Evolutionary conservation across 2,797 vertebrate genomes (phyloP), one percentile per base, ranked within the genome.

Genomic region (Girardinus metallicus): DNA sequence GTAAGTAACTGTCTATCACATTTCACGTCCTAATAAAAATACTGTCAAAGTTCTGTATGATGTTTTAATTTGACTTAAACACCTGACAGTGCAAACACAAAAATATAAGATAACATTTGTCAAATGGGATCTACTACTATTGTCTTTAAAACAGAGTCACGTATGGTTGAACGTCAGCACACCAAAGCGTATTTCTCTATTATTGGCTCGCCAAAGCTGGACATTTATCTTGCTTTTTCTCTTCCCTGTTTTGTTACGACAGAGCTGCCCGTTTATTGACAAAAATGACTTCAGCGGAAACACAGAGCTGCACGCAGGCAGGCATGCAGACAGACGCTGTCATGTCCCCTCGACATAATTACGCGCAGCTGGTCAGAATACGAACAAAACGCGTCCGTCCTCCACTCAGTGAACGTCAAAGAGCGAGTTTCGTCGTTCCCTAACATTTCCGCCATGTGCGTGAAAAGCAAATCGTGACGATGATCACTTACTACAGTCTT

Each of bases 401-500:
- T 3, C 2, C 36, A 4, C 53, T 36, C 51, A 4, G 21, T 60
- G 47, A 9, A 39, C 3, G 31, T 43, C 43, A 2, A 72, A 0
- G 6, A 23, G 9, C 1, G 15, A 1, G 13, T 34, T 2, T 16
- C 0, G 13, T 2, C 12, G 41, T 18, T 23, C 36, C n/a, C 12
- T 12, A 26, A 70, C 5, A 26, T 70, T 41, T 43, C 6, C 64
- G 34, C 11, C 34, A 1, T 7, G 62, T 49, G 31, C 53, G 1
- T 34, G 44, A 1, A 8, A 29, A 21, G 66, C 44, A 49, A 74
- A 80, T 23, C 9, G 62, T 26, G 1, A 44, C 74, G 36, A 15
- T 5, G 43, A 60, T 3, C 72, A 91, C 92, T 92, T 92, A 91
- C 89, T 44, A 49, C 79, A n/a, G 26, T 29, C 26, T 39, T 1